Base-by-base conservation (phyloP, 1,140 invertebrate genomes). In the Phymorhynchus buccinoides region DNA sequence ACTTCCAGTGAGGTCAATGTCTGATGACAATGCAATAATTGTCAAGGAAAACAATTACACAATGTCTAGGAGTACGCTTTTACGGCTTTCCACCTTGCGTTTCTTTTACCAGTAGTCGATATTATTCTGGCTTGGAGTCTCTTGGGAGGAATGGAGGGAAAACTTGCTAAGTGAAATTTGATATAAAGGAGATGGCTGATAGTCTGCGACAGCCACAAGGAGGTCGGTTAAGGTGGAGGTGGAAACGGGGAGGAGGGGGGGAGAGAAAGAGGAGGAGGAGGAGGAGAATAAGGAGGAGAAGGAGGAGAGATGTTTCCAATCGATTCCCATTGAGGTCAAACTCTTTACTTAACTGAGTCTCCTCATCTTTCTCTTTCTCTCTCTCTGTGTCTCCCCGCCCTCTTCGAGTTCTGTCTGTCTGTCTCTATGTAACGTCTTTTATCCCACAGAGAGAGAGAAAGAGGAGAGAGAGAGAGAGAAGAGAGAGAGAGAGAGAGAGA, bases 81-180 rank as follows among this genome's bases (percentile, higher is more conserved):
- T n/a, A n/a, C n/a, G n/a, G n/a, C n/a, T n/a, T n/a, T n/a, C n/a
- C n/a, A n/a, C n/a, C n/a, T n/a, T n/a, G n/a, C 41, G 30, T 83
- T 83, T 83, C 22, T 73, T 44, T 66, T 39, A 66, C 81, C n/a
- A n/a, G n/a, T n/a, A 83, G 81, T 83, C 81, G 66, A 83, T 83
- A 83, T 71, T 39, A 18, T 56, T 41, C 62, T n/a, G n/a, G 22
- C 1, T n/a, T n/a, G n/a, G n/a, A n/a, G n/a, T 22, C 81, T 41
- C 81, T 14, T 9, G 81, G 80, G 81, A 12, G 22, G 16, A 0
- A 0, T 9, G 22, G 56, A 62, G n/a, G 1, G 39, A 27, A 3
- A 62, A 66, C 12, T 41, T 37, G 81, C 81, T 83, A 83, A 83
- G 81, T 83, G 81, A 83, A 83, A 83, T 83, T 83, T 83, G 81